Evolutionary conservation across 2,113 vertebrate genomes (phyloP), one percentile per base, ranked within the genome.

Genomic region (Sinocyclocheilus rhinocerous): DNA sequence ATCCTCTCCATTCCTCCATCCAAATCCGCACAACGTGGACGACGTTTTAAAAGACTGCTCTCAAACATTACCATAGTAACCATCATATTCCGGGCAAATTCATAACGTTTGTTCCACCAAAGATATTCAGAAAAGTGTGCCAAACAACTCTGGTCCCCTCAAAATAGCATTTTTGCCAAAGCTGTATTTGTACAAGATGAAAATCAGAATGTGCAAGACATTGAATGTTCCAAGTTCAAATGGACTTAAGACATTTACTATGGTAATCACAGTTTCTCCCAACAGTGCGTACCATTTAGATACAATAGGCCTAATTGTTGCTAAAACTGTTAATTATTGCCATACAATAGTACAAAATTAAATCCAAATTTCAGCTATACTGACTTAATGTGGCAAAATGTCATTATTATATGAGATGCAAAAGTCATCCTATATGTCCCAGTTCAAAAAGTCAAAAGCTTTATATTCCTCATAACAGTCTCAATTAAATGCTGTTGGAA

Each of bases 11-110:
- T 55, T 24, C 48, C 76, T 77, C 48, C 16, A 55, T 55, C 48
- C 48, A 52, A 77, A 77, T 77, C n/a, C 72, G 42, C 48, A 77
- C 48, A 76, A 76, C 2, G 42, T 48, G 22, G 22, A 76, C 24
- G n/a, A 26, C 22, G 6, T 45, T 75, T 45, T 48, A 24, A 76
- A 76, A 76, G n/a, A 76, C 13, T 15, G 6, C 22, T 45, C 36
- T 45, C 20, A 48, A n/a, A 48, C 22, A 24, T 75, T 75, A 75
- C 39, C 72, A 75, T 45, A 42, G 29, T 29, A 48, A 75, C 72
- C 22, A 8, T 45, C 20, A 10, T 6, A 70, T 9, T 4, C 3
- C 33, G 39, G 15, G 1, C 18, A 45, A 45, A 76, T 42, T 72
- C 20, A n/a, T 22, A 76, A 26, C 5, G 16, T 48, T 76, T 76